phyloP scores from a whole-genome alignment of 2,888 invertebrate genomes.

The Pinctada fucata region DNA sequence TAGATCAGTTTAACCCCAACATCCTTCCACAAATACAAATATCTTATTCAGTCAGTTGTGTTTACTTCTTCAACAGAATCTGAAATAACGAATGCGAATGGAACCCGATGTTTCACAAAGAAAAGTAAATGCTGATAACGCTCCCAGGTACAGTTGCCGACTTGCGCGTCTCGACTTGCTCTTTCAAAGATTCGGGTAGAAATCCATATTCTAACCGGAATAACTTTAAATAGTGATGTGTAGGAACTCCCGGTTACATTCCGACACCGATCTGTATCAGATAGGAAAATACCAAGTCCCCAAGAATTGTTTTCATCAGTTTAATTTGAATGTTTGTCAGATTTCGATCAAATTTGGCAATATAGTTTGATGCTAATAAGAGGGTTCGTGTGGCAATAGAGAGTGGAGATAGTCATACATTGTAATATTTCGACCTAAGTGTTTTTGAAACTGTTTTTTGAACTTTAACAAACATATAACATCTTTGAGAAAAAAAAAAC shows the following conservation, averaged over 20 bases:
- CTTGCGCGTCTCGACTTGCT: background rate
- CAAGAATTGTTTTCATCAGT: background rate
- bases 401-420: too few species aligned
- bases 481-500: too few species aligned
- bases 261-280: background rate
- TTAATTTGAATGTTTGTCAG: background rate
- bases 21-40: constrained; percentile 2
- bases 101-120: background rate
- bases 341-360: background rate
- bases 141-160: background rate
- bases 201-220: too few species aligned
- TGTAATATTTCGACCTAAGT: too few species aligned
- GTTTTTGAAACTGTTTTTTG: too few species aligned
- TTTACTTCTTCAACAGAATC: constrained; percentile 1
- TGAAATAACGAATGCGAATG: background rate
- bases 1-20: background rate
- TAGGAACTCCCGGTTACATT: background rate
- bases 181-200: too few species aligned
- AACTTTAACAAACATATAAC: too few species aligned
- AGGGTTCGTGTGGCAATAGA: background rate
- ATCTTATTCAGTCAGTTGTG: background rate
- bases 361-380: background rate
- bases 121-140: constrained; percentile 12
- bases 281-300: background rate
- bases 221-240: too few species aligned